Conservation (phyloP, 1,140 invertebrate genomes). For the Araneus ventricosus region DNA sequence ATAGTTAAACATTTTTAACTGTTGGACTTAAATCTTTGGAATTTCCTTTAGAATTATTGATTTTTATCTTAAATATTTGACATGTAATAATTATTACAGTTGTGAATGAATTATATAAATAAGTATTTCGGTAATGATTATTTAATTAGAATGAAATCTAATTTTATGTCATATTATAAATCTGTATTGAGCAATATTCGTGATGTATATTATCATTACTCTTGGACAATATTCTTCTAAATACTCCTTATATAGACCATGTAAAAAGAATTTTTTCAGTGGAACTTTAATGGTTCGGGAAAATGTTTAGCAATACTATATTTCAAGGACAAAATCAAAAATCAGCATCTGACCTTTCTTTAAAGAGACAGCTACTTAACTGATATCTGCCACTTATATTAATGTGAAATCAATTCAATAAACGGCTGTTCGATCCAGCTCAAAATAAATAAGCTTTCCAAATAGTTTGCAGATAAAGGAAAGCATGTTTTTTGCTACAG, state of each 20-base stretch:
- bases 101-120: neutral
- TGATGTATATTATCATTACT: neutral
- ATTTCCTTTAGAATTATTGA: neutral
- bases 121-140: neutral
- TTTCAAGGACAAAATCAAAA: constrained; percentile 56
- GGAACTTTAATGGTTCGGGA: constrained; percentile 10
- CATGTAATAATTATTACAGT: neutral
- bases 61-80: neutral
- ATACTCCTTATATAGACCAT: constrained; percentile 13
- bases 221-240: neutral
- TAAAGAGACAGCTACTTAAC: constrained; percentile 48
- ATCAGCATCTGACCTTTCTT: constrained; percentile 37
- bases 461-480: neutral
- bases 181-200: neutral
- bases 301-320: constrained; percentile 56
- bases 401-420: neutral
- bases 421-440: neutral
- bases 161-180: neutral
- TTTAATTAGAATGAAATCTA: neutral
- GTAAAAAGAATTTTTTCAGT: constrained; percentile 14
- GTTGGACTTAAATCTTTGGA: neutral
- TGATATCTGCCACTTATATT: neutral
- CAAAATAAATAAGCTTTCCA: neutral
- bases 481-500: neutral
- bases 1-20: neutral